Evolutionary conservation across 2,888 invertebrate genomes (phyloP), one percentile per base, ranked within the genome.

Genomic region (Cryptocheilus praepositus): DNA sequence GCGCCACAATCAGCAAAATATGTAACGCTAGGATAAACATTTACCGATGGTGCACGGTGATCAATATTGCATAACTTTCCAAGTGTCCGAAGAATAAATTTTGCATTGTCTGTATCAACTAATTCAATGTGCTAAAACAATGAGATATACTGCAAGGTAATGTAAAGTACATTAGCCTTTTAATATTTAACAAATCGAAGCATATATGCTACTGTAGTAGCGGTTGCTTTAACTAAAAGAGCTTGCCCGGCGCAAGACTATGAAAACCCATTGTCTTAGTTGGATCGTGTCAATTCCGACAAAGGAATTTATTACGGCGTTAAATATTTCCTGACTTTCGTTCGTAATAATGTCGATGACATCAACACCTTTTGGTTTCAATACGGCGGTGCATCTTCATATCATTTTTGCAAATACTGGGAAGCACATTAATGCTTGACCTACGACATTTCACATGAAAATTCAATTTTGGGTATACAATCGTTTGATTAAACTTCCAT

Each of bases 1-100:
- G 98, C 98, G 0, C 95, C 94, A 43, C 94, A 91, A 0, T 96
- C 94, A 0, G 98, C 98, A 0, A 98, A 98, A 88, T 93, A 96
- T 51, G 92, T 83, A 0, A 96, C 90, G 22, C 90, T 87, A 0
- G 96, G 95, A 88, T 96, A 97, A 49, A 98, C 90, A 64, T 93
- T 92, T 0, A 94, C 91, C 3, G 96, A 87, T 70, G 93, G 92
- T 0, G 95, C 92, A 81, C 95, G 93, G 61, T 94, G 83, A 1
- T 98, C 98, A 25, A 91, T 90, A 73, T 93, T 92, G 89, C 94
- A 97, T 70, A 97, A 87, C 79, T 93, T 92, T 83, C 94, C 94
- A 58, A 95, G 82, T 43, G 92, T 92, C 51, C 90, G 90, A 16
- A 93, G 88, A 44, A 94, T 85, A 21, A 92, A 91, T 73, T 92